phyloP scores from a whole-genome alignment of 2,888 invertebrate species.

The Trichopria drosophilae region DNA sequence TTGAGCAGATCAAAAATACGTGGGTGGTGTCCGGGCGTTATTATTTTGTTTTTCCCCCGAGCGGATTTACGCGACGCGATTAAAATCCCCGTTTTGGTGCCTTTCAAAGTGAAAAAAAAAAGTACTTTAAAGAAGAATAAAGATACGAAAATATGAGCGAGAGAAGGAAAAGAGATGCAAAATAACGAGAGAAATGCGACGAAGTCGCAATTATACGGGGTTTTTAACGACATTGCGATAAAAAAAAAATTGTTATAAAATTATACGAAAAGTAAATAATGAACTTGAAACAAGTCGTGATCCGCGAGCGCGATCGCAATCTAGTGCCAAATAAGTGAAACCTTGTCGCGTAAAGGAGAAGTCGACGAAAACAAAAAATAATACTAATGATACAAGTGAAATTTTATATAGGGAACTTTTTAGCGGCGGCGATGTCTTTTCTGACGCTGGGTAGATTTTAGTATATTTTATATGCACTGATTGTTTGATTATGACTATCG shows the following conservation, averaged over 20 bases:
- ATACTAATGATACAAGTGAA: conserved; percentile 26
- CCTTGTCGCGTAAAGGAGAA: conserved; percentile 41
- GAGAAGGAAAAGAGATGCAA: conserved; percentile 27
- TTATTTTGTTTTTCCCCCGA: no score
- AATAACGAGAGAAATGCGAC: conserved; percentile 16
- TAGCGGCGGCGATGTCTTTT: conserved; percentile 53
- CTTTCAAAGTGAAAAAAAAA: conserved; percentile 51
- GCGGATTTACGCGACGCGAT: conserved; percentile 28
- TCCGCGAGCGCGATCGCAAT: conserved; percentile 44
- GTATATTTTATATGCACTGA: conserved; percentile 60
- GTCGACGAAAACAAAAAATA: conserved; percentile 20
- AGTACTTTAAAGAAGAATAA: conserved; percentile 37
- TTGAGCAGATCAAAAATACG: no score
- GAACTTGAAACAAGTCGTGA: no score
- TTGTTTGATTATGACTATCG: conserved; percentile 58
- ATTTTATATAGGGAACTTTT: conserved; percentile 57
- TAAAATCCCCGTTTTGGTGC: conserved; percentile 57
- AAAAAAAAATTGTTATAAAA: conserved; percentile 39
- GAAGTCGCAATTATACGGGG: conserved; percentile 25
- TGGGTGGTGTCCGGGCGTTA: no score
- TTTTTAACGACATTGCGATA: conserved; percentile 28
- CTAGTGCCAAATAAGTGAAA: conserved; percentile 59
- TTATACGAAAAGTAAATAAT: no score
- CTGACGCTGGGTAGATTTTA: conserved; percentile 59
- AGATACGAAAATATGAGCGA: conserved; percentile 32